Percentiles rank a stretch among this genome's conserved stretches.
These are phyloP conservation scores for Nebria ingens DNA, from an alignment of 1,140 invertebrate genomes.

Conservation along the genomic window DNA sequence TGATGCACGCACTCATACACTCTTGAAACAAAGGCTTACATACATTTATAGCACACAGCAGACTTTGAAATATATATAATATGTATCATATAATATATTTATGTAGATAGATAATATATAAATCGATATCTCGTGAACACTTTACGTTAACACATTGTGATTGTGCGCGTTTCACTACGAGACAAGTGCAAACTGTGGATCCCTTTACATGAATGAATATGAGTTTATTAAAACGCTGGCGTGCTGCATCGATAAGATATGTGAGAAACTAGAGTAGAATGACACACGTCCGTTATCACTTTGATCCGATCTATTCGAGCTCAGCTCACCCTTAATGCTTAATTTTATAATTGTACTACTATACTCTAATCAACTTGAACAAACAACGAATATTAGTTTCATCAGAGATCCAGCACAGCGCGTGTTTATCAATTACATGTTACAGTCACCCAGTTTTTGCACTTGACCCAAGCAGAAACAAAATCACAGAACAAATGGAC, in stretches of 20 bases:
- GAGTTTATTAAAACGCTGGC: too few species aligned
- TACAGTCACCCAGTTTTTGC: neutral
- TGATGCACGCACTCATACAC: neutral
- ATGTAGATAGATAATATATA: too few species aligned
- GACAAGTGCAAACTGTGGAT: constrained; percentile 7
- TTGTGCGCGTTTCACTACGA: constrained; percentile 18
- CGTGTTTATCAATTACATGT: too few species aligned
- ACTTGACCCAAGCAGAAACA: constrained; percentile 13
- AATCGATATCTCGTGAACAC: constrained; percentile 25
- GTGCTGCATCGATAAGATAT: too few species aligned
- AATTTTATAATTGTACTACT: too few species aligned
- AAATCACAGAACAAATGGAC: constrained; percentile 33
- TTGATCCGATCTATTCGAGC: too few species aligned
- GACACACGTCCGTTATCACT: too few species aligned
- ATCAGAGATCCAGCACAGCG: too few species aligned
- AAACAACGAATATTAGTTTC: too few species aligned
- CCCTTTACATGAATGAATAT: neutral
- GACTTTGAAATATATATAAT: neutral
- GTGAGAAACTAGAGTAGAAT: too few species aligned
- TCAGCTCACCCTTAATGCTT: too few species aligned
- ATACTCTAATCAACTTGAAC: too few species aligned
- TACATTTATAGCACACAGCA: neutral
- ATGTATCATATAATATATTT: neutral
- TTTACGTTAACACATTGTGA: constrained; percentile 32
- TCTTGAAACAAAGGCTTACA: neutral